phyloP scores from a whole-genome alignment of 2,113 vertebrate genomes.

The Callionymus lyra region DNA sequence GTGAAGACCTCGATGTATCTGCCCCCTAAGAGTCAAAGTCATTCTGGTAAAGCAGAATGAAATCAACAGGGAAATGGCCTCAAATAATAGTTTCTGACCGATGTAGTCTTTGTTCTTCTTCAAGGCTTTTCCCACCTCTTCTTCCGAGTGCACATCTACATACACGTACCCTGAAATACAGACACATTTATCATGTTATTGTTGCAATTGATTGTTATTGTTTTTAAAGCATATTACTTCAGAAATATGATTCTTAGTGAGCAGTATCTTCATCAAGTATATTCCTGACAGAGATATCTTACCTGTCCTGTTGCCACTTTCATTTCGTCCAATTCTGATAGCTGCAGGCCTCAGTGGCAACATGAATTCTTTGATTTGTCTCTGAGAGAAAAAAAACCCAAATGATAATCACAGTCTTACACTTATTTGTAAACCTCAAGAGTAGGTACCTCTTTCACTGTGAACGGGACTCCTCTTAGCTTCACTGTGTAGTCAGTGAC shows the following conservation, averaged over 20 bases:
- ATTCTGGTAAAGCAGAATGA: not conserved
- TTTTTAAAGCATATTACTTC: no score
- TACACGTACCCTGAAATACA: constrained; percentile 79
- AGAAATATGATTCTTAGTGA: no score
- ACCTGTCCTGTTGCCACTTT: constrained; percentile 81
- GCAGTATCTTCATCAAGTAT: no score
- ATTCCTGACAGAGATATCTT: no score
- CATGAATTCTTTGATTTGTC: constrained; percentile 86
- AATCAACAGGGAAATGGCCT: not conserved
- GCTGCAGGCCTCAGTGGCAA: constrained; percentile 80
- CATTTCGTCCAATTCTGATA: constrained; percentile 75
- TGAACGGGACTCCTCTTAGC: constrained; percentile 78
- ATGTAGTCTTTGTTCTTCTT: constrained; percentile 85
- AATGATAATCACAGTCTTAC: not conserved
- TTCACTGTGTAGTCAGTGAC: constrained; percentile 77
- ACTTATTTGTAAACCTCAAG: not conserved
- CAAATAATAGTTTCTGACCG: constrained; percentile 64
- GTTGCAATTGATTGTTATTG: no score
- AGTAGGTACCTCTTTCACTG: constrained; percentile 75
- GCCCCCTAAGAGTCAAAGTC: constrained; percentile 60
- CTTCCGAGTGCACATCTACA: constrained; percentile 80
- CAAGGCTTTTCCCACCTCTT: constrained; percentile 80
- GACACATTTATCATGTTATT: not conserved
- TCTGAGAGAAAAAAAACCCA: constrained; percentile 48
- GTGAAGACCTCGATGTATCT: constrained; percentile 80